A percentile compares a stretch with the other conserved stretches of the same genome.
Evolutionary conservation across 2,888 invertebrate species (phyloP).

Genomic region (Heteromurus nitidus): DNA sequence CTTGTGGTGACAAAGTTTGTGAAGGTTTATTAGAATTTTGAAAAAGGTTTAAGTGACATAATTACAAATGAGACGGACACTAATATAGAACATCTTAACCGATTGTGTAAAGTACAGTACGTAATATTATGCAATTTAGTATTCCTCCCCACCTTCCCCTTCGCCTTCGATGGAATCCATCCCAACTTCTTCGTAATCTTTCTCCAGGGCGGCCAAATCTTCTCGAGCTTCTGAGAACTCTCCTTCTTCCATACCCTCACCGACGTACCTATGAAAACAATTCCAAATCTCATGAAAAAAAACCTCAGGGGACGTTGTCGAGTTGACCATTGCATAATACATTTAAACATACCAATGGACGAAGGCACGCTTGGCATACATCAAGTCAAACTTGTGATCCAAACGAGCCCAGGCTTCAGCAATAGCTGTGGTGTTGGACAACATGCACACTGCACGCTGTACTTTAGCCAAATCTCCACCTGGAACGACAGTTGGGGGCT

Average conservation of each 20-base stretch:
- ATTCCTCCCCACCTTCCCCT: constrained; percentile 85
- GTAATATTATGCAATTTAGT: constrained; percentile 17
- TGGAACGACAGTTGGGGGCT: constrained; percentile 71
- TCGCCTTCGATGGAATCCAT: constrained; percentile 52
- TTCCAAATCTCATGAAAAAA: not conserved
- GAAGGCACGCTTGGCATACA: constrained; percentile 98
- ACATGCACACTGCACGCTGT: constrained; percentile 87
- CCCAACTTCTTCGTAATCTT: constrained; percentile 69
- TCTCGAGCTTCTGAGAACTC: constrained; percentile 70
- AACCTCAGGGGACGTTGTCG: not conserved
- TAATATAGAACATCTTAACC: constrained; percentile 1
- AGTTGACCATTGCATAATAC: not conserved
- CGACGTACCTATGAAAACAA: constrained; percentile 78
- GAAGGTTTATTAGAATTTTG: constrained; percentile 47
- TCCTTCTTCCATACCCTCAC: constrained; percentile 78
- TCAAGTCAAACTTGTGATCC: constrained; percentile 96
- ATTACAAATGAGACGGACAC: constrained; percentile 25
- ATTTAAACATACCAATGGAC: constrained; percentile 85
- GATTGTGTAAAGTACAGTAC: not conserved
- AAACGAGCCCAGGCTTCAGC: constrained; percentile 98
- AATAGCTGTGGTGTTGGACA: constrained; percentile 95
- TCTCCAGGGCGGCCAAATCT: constrained; percentile 69
- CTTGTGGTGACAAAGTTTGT: not conserved
- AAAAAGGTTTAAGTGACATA: constrained; percentile 32
- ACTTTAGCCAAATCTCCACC: constrained; percentile 80